Base-by-base conservation (phyloP, 1,140 invertebrate genomes). In the Calliopsis andreniformis region DNA sequence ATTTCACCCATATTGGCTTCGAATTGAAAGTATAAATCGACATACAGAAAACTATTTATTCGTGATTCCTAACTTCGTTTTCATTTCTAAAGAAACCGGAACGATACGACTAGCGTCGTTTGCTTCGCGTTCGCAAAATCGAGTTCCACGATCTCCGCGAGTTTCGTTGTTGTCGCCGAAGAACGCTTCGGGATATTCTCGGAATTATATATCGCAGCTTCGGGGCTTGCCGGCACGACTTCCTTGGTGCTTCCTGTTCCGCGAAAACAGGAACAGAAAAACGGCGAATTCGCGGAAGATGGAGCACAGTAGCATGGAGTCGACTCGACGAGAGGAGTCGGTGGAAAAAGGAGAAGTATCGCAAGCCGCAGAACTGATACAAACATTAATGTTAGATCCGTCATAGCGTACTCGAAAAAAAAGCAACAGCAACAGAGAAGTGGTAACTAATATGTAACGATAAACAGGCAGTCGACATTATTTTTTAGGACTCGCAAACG, bases 401-500 rank as follows among this genome's bases (percentile, higher is more conserved):
- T 23, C 39, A 56, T 75, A 79, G 55, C 68, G 53, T 69, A 63
- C 51, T 76, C 56, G 47, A 80, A 42, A 39, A 51, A 56, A 58
- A 30, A 28, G 4, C n/a, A 14, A 12, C 12, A 32, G 25, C 18
- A 43, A 16, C 7, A 12, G 23, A 49, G 10, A 59, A 51, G 35
- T 10, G 30, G 25, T 49, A 80, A 67, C 58, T 71, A 76, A 25
- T 68, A 76, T 18, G 56, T 23, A 10, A 20, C 56, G 43, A 63
- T 67, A 69, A 80, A 83, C 63, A 35, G 39, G 49, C 68, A 76
- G 59, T 77, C 59, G 64, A 78, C 63, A 73, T 49, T 86, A 86
- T 82, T 86, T 85, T 86, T 86, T 84, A 77, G 78, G 79, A 78
- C 32, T 28, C 64, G 45, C 76, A 76, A 61, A 59, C 43, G 51